Base-by-base conservation (phyloP, 1,140 invertebrate genomes). In the Brachionus calyciflorus region DNA sequence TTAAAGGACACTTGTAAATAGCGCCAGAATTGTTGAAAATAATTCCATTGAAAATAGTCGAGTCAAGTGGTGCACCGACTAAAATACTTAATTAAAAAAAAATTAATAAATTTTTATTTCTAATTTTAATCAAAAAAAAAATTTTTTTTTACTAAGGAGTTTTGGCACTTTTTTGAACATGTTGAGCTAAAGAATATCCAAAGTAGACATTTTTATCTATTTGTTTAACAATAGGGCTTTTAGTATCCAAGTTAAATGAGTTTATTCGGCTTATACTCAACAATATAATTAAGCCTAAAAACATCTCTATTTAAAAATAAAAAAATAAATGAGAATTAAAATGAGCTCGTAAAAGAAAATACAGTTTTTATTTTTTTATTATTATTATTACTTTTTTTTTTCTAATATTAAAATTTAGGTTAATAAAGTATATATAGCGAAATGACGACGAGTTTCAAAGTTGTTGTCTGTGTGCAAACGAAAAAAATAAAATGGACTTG, bases 101-200 rank as follows among this genome's bases (percentile, higher is more conserved):
- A 19, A 3, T 51, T 10, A 73, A 10, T 26, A 19, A n/a, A n/a
- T n/a, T n/a, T n/a, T n/a, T n/a, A n/a, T n/a, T n/a, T n/a, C n/a
- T n/a, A n/a, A 46, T 28, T 19, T 48, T 48, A 19, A 17, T 46
- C 0, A 37, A 48, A 33, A 51, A 24, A 30, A 24, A 21, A 24
- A 21, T 12, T 7, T 7, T 9, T 12, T 17, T 17, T 41, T 55
- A 73, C 69, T 73, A 73, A 12, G 69, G 44, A 7, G 46, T 73
- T 17, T 53, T 73, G 24, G 69, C 21, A 40, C 5, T 3, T 51
- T 48, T 73, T 19, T 37, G 17, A 19, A 30, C 24, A 30, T 73
- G 69, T 33, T 73, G 69, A 14, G 69, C 69, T 19, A 73, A 26
- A 51, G 69, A 73, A 51, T 37, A 73, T 28, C 69, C 69, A 73